Evolutionary conservation across 2,797 vertebrate genomes (phyloP).

Genomic region (Lepus oiostolus): DNA sequence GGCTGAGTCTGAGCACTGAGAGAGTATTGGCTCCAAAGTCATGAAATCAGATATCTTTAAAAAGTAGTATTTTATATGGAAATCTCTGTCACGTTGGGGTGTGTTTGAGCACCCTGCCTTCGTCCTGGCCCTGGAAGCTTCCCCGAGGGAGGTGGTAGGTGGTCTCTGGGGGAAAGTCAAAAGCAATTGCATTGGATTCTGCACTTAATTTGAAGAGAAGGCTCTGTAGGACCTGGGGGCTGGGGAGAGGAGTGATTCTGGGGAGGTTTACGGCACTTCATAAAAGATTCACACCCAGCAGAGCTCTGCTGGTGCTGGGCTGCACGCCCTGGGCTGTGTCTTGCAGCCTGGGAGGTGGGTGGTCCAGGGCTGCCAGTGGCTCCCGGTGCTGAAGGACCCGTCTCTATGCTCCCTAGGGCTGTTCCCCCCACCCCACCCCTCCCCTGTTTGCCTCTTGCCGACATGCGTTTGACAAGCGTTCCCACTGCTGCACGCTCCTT

Average conservation of each 20-base stretch:
- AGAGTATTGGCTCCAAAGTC: not conserved
- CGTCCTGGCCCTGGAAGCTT: not conserved
- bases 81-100: not conserved
- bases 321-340: not conserved
- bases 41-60: not conserved
- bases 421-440: not conserved
- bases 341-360: not conserved
- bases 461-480: not conserved
- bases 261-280: conserved; percentile 33
- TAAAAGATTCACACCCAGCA: conserved; percentile 40
- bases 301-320: not conserved
- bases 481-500: not conserved
- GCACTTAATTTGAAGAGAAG: conserved; percentile 69
- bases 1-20: not conserved
- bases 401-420: conserved; percentile 5
- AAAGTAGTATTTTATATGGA: not conserved
- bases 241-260: not conserved
- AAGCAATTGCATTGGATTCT: conserved; percentile 32
- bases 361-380: not conserved
- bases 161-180: conserved; percentile 24
- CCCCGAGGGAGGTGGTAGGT: conserved; percentile 35
- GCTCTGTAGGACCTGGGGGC: conserved; percentile 15
- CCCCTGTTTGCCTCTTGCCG: not conserved
- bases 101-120: not conserved
- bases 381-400: not conserved